These are phyloP conservation scores for Sceliomorpha sp. DNA, from an alignment of 2,888 invertebrate species.

Conservation along the genomic window DNA sequence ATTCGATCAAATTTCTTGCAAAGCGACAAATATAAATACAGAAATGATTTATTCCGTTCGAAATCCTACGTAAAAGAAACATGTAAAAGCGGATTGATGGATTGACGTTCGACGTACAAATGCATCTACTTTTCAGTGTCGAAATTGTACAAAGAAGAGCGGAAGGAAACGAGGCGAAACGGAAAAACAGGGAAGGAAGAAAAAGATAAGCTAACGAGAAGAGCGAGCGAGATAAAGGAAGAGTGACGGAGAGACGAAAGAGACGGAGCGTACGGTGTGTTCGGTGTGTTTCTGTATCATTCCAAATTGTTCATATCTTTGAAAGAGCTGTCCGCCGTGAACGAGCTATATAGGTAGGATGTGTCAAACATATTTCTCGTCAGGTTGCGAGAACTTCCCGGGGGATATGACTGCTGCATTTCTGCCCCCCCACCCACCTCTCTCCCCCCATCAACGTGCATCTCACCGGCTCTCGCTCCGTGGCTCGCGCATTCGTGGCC, in stretches of 20 bases:
- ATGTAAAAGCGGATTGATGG: too few relatives aligned
- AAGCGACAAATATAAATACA: too few relatives aligned
- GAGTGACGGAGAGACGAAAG: slow-evolving; percentile 10
- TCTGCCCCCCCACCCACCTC: slow-evolving; percentile 12
- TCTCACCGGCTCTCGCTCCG: slow-evolving; percentile 19
- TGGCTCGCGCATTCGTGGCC: slow-evolving; percentile 39
- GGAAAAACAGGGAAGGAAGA: too few relatives aligned
- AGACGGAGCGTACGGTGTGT: slow-evolving; percentile 8
- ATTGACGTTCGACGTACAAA: too few relatives aligned
- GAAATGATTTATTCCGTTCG: too few relatives aligned
- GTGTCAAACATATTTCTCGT: slow-evolving; percentile 56
- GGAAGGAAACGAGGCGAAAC: too few relatives aligned
- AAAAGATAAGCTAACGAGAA: too few relatives aligned
- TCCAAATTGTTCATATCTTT: slow-evolving; percentile 54
- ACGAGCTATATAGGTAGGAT: slow-evolving; percentile 51
- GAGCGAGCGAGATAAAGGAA: slow-evolving; percentile 19
- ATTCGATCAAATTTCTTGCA: too few relatives aligned
- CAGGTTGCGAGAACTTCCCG: slow-evolving; percentile 54
- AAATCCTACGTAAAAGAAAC: too few relatives aligned
- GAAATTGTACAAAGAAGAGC: too few relatives aligned
- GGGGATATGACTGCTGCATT: slow-evolving; percentile 51
- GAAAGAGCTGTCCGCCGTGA: slow-evolving; percentile 52
- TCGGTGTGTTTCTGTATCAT: slow-evolving; percentile 46
- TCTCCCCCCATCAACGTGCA: slow-evolving; percentile 7
- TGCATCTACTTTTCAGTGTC: too few relatives aligned